Evolutionary conservation across 2,113 vertebrate genomes (phyloP).

Genomic region (Hipposideros armiger): DNA sequence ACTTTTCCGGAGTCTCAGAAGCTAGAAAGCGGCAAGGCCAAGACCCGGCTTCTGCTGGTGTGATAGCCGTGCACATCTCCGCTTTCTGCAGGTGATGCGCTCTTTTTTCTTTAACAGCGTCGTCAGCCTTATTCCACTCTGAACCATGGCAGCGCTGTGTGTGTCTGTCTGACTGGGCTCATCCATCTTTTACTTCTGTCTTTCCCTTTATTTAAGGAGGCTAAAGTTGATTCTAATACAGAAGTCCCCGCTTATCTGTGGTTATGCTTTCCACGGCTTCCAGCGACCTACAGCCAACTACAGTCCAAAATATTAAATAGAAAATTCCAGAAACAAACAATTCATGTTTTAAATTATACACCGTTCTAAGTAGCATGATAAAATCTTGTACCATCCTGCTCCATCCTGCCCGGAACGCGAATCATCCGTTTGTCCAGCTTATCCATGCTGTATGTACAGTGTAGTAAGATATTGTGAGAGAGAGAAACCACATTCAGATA

Average conservation of each 20-base stretch:
- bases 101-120: not conserved
- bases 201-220: not conserved
- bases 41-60: not conserved
- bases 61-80: not conserved
- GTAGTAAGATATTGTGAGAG: not conserved
- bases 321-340: not conserved
- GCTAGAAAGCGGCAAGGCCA: not conserved
- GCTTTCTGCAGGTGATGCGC: not conserved
- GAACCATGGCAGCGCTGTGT: not conserved
- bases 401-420: not conserved
- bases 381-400: not conserved
- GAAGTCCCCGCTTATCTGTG: not conserved
- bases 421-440: not conserved
- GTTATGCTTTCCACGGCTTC: not conserved
- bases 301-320: not conserved
- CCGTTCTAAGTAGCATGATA: not conserved
- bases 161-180: not conserved
- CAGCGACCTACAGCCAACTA: not conserved
- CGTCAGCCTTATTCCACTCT: not conserved
- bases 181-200: not conserved
- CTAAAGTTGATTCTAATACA: not conserved
- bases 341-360: not conserved
- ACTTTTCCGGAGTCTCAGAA: not conserved
- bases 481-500: not conserved
- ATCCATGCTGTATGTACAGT: not conserved